Conservation (phyloP, 2,888 invertebrate genomes). For the Leucozona laternaria region DNA sequence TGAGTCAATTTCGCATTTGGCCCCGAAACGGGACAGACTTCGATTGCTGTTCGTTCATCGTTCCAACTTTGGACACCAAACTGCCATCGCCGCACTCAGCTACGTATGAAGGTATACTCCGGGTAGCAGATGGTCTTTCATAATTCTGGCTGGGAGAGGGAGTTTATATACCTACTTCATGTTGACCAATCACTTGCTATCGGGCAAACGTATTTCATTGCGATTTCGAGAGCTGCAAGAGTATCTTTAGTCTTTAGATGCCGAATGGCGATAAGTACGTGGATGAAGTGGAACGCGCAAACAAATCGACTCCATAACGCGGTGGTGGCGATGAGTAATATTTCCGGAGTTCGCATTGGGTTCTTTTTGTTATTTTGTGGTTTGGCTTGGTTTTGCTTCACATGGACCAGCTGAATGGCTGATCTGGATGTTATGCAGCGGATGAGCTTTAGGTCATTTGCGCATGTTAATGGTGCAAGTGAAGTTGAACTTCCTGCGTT, state of each 20-base stretch:
- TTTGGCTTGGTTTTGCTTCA: not conserved
- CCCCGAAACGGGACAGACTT: conserved; percentile 54
- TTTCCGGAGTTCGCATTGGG: conserved; percentile 64
- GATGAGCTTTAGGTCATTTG: conserved; percentile 72
- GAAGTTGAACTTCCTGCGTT: conserved; percentile 68
- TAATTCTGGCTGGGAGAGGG: conserved; percentile 36
- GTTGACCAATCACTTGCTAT: conserved; percentile 80
- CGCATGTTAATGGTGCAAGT: conserved; percentile 53
- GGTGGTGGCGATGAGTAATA: conserved; percentile 69
- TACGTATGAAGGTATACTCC: not conserved
- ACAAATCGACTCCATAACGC: conserved; percentile 71
- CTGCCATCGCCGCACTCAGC: not conserved
- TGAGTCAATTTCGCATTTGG: conserved; percentile 67
- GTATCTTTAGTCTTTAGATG: conserved; percentile 73
- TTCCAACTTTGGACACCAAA: conserved; percentile 3
- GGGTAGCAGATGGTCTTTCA: conserved; percentile 61
- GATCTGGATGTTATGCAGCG: conserved; percentile 58
- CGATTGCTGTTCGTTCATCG: conserved; percentile 32
- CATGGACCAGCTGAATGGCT: conserved; percentile 43
- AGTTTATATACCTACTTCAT: conserved; percentile 51
- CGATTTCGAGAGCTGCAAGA: conserved; percentile 52
- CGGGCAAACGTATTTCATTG: conserved; percentile 80
- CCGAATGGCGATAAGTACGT: conserved; percentile 72
- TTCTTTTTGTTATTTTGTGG: conserved; percentile 1
- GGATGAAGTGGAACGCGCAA: conserved; percentile 72